Evolutionary conservation across 2,797 vertebrate species (phyloP), one percentile per base, ranked within the genome.

Genomic region (Poeciliopsis paucimaculata): DNA sequence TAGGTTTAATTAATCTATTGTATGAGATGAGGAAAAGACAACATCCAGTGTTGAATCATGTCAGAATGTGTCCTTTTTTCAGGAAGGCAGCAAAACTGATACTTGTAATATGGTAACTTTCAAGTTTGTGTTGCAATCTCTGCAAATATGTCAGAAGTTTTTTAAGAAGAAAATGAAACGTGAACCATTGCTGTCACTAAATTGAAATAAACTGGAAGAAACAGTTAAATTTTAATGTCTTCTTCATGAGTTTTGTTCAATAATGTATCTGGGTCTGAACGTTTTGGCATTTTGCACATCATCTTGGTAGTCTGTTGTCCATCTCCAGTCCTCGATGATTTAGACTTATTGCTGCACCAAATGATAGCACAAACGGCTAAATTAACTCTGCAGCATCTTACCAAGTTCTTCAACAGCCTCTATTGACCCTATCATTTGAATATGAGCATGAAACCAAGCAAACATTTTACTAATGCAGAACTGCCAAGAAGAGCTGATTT

Each of bases 151-250:
- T 79, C 1, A 53, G 5, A 75, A 76, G 71, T 68, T 77, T 73
- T 81, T 78, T 76, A 57, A 55, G 68, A 62, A 72, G 75, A 62
- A 39, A 72, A 62, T 45, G 26, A 13, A 20, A 43, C 23, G 49
- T 45, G 13, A 70, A 2, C 2, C 26, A 28, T 72, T 82, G 11
- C 41, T 55, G 6, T 0, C 85, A 60, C 45, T n/a, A 12, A 43
- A 15, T 45, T 73, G 15, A 84, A 90, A 87, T 89, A 85, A 85
- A 87, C 77, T 55, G 7, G 11, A 60, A 23, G 23, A 55, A 34
- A 73, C 57, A 16, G 31, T 62, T 62, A 9, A 1, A 20, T 64
- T 64, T 64, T 66, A 66, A 23, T 23, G 62, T 66, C 62, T 20
- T 7, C 11, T 43, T n/a, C 13, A 2, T 45, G 23, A n/a, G 12